Evolutionary conservation across 2,888 invertebrate species (phyloP), one percentile per base, ranked within the genome.

Genomic region (Drosophila diplacantha): DNA sequence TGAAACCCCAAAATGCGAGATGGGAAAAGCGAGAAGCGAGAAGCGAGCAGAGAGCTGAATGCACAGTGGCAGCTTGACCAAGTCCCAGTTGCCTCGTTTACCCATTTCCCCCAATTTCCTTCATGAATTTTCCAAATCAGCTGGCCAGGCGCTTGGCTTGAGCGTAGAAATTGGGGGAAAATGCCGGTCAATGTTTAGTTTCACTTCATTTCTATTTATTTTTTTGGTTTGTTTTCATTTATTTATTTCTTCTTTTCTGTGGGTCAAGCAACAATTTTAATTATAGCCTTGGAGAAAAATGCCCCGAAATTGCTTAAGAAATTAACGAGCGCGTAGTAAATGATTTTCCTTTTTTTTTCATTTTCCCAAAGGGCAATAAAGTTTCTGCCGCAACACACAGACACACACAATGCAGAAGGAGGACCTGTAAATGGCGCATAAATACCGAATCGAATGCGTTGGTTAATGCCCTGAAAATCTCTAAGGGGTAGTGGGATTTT

Each of bases 271-370:
- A 41, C 41, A 57, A 57, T 43, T 57, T 57, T 57, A 58, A 57
- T 57, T 57, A 58, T 41, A 58, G 16, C 18, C 32, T 35, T 14
- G 20, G 31, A 8, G 35, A 32, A 56, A 39, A 59, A 32, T 41
- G 41, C 16, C 41, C 11, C 14, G 20, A 58, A 59, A 59, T 59
- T 35, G 59, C 60, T 37, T 59, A 38, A 44, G 59, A 76, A 76
- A 76, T 76, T 75, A 76, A 76, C 81, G 79, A 81, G 68, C 75
- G 11, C 52, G 59, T 72, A 70, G 75, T 78, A 81, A 76, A 76
- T 81, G 81, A 81, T 49, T 51, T 62, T 57, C 9, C 18, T 16
- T 44, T 46, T 16, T 14, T 29, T 29, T 29, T 29, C 11, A 26
- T 14, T 26, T 14, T 9, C 31, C 16, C 34, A 8, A 22, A 35